Evolutionary conservation across 2,888 invertebrate species (phyloP), one percentile per base, ranked within the genome.

Genomic region (Atrina japonica): DNA sequence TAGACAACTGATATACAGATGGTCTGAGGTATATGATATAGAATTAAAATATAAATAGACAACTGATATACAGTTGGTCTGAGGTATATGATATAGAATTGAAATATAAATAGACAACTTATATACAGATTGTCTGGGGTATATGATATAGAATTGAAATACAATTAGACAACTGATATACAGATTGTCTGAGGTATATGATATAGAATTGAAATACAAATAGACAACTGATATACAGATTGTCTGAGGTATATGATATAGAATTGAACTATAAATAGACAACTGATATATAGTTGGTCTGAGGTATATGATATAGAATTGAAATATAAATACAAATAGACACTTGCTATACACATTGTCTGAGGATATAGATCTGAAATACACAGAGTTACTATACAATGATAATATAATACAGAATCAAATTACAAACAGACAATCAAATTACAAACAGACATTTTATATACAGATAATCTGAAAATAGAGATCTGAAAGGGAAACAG

Each of bases 101-200:
- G 18, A 25, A 16, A 21, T n/a, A 50, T 21, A 21, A 50, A 27
- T 27, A 41, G 9, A 41, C 23, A 49, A 18, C 3, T 3, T 23
- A 23, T 14, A 18, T n/a, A n/a, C 16, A n/a, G n/a, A 52, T 29
- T 52, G 52, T 27, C 27, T 52, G 27, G 29, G 52, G 21, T 52
- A 52, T 27, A 21, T 21, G 21, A 50, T 43, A 27, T 30, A 29
- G 27, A 27, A 14, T 16, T 16, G 18, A 25, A 16, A 21, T n/a
- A 50, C 16, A 21, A 50, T 50, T 27, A 41, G 9, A 41, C 23
- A 49, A 18, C 3, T 3, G 25, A 23, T 49, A 49, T 14, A 49
- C 49, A 2, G 49, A 49, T 25, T 49, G 49, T 49, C 49, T 49
- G 11, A 49, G 49, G 49, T 49, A 49, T 23, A 49, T 18, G 21